Base-by-base conservation (phyloP, 1,140 invertebrate genomes). In the Cryptotermes secundus region DNA sequence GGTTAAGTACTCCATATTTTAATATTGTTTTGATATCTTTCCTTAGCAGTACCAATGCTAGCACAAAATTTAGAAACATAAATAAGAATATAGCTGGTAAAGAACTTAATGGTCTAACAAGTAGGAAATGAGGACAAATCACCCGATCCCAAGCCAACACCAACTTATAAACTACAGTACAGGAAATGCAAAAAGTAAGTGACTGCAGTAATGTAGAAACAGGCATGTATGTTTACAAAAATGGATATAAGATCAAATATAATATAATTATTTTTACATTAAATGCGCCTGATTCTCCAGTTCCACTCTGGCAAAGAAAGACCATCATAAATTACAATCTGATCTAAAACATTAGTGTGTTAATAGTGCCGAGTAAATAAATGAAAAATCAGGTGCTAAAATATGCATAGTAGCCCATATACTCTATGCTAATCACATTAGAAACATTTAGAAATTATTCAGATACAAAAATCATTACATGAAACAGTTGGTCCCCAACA, bases 331-430 rank as follows among this genome's bases (percentile, higher is more conserved):
- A 45, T 82, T 81, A 82, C 16, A 72, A 72, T n/a, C 9, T 72
- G 9, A 9, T 16, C n/a, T 31, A 72, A n/a, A 31, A n/a, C 14
- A 72, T n/a, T 72, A 72, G 16, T 3, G 19, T 22, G 19, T 49
- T 49, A 49, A 14, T 19, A 49, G 12, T 19, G 22, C 81, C 35
- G 81, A 82, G 81, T 82, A 38, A 45, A 82, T n/a, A 31, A 82
- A 82, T 82, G 81, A 82, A 82, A 59, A 82, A 31, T 34, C 53
- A 82, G 81, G 81, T 82, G 38, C 42, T 82, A 42, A 36, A 26
- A 9, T 24, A 53, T 49, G 38, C 36, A 82, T 53, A 34, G 31
- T 26, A 34, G 31, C 16, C 45, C 42, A 45, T 49, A 49, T 22
- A n/a, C 49, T 38, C 53, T 49, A 36, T 42, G 42, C n/a, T 34